These are phyloP conservation scores for Astur gentilis DNA, from an alignment of 2,113 vertebrate genomes.

Conservation along the genomic window DNA sequence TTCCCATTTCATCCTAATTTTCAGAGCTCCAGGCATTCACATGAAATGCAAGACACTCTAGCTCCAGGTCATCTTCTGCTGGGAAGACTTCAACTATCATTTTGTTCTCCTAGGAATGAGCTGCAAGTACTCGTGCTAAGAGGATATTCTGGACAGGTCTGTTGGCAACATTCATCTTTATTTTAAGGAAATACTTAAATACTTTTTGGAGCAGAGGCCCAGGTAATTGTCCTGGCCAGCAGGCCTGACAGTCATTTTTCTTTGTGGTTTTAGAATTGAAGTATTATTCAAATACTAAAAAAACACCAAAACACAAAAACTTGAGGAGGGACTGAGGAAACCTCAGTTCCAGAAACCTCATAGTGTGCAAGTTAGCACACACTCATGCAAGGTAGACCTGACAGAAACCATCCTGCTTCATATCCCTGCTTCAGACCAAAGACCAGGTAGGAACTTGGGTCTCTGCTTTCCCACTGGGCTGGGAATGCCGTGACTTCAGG, in stretches of 20 bases:
- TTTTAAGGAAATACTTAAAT: background rate
- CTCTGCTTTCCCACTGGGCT: background rate
- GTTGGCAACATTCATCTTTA: background rate
- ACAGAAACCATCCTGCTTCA: background rate
- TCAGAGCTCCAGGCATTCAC: background rate
- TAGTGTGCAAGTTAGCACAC: background rate
- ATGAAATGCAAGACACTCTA: background rate
- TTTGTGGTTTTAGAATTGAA: background rate
- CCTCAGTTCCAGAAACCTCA: background rate
- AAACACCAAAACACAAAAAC: background rate
- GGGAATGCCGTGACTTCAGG: background rate
- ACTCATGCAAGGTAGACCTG: background rate
- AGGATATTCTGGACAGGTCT: background rate
- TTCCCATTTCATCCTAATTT: background rate
- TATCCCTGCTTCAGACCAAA: background rate
- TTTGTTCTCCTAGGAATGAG: background rate
- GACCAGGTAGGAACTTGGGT: background rate
- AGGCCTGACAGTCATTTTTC: background rate
- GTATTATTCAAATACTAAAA: background rate
- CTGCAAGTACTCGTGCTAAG: background rate
- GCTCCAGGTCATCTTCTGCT: background rate
- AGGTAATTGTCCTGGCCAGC: background rate
- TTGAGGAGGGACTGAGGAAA: background rate
- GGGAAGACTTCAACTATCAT: background rate
- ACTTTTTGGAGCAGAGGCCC: background rate